Evolutionary conservation across 2,888 invertebrate species (phyloP).

Genomic region (Drosophila longiperda): DNA sequence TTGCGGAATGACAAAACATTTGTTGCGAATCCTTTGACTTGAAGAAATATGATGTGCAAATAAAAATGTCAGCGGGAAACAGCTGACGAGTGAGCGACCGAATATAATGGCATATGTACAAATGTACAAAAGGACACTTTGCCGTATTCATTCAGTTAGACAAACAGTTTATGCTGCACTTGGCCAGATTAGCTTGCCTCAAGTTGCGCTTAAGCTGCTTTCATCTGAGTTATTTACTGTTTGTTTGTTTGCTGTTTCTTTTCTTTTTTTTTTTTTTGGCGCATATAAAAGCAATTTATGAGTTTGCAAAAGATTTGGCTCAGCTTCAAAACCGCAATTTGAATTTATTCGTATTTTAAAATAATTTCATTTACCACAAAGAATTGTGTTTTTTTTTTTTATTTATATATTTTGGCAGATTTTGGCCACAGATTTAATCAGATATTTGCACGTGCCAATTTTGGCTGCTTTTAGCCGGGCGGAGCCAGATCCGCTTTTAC

Average conservation of each 20-base stretch:
- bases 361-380: background rate
- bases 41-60: conserved; percentile 31
- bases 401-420: background rate
- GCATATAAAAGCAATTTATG: conserved; percentile 22
- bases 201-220: conserved; percentile 26
- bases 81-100: conserved; percentile 16
- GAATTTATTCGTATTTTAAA: background rate
- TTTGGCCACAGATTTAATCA: background rate
- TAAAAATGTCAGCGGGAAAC: conserved; percentile 50
- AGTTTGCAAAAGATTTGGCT: background rate
- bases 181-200: conserved; percentile 39
- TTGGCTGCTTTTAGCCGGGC: conserved; percentile 24
- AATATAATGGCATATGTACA: conserved; percentile 24
- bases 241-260: background rate
- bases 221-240: conserved; percentile 37
- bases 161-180: conserved; percentile 40
- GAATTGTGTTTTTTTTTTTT: background rate
- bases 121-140: conserved; percentile 4
- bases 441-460: conserved; percentile 55
- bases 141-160: conserved; percentile 34
- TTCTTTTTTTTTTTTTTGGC: background rate
- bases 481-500: conserved; percentile 11
- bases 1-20: conserved; percentile 17
- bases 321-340: background rate
- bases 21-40: conserved; percentile 40